Evolutionary conservation across 2,113 vertebrate species (phyloP).

Genomic region (Sula dactylatra): DNA sequence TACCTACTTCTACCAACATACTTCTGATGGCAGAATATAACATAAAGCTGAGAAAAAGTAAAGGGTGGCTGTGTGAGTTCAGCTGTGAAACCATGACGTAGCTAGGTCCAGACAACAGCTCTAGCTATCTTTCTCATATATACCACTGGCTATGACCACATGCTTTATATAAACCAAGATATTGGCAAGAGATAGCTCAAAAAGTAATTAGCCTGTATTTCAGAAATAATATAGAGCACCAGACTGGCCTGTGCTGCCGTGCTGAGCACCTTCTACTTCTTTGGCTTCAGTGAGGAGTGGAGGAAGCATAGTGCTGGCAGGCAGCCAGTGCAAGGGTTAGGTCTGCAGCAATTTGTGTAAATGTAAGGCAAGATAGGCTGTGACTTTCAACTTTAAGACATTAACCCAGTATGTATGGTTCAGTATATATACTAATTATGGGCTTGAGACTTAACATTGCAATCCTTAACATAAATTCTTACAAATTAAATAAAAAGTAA

Average conservation of each 20-base stretch:
- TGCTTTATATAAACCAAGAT: background rate
- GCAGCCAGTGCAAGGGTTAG: background rate
- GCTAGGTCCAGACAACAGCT: background rate
- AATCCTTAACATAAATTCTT: background rate
- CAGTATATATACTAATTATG: background rate
- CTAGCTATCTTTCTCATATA: background rate
- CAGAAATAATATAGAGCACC: background rate
- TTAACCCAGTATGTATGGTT: background rate
- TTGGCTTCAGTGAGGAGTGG: background rate
- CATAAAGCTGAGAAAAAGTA: background rate
- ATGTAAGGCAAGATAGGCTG: background rate
- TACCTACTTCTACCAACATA: background rate
- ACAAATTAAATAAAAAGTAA: conserved; percentile 13
- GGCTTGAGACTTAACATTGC: background rate
- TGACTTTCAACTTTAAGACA: background rate
- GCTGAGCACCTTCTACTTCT: background rate
- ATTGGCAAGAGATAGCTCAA: background rate
- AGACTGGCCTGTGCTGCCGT: background rate
- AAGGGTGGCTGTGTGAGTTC: background rate
- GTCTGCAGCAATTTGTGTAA: background rate
- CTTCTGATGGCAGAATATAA: background rate
- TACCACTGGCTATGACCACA: background rate
- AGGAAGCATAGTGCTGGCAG: background rate
- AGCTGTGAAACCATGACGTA: background rate
- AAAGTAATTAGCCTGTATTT: background rate